Evolutionary conservation across 2,888 invertebrate species (phyloP).

Genomic region (Spodoptera littoralis): DNA sequence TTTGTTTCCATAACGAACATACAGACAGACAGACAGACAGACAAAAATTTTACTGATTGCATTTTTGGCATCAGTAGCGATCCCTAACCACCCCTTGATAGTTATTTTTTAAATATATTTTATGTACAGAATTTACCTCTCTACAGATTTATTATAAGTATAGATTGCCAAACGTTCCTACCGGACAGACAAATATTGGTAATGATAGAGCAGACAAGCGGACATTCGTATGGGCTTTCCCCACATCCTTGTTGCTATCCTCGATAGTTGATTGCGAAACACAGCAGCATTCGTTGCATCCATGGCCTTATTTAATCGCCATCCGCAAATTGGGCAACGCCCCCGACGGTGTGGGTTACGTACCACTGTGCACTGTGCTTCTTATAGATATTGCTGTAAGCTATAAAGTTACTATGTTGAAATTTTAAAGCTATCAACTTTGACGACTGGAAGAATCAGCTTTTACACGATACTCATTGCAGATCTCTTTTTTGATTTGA

Average conservation of each 20-base stretch:
- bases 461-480: too few relatives aligned
- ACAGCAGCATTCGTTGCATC: conserved; percentile 55
- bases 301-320: conserved; percentile 51
- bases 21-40: too few relatives aligned
- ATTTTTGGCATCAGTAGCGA: too few relatives aligned
- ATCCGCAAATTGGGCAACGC: conserved; percentile 64
- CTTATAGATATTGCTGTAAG: conserved; percentile 23
- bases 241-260: conserved; percentile 69
- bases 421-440: conserved; percentile 4
- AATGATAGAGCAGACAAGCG: conserved; percentile 44
- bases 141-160: too few relatives aligned
- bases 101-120: too few relatives aligned
- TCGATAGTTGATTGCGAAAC: conserved; percentile 62
- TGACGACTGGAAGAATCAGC: background rate
- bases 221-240: conserved; percentile 58
- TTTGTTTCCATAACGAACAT: too few relatives aligned
- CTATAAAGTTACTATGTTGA: conserved; percentile 23
- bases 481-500: too few relatives aligned
- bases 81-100: too few relatives aligned
- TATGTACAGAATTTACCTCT: too few relatives aligned
- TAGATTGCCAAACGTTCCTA: conserved; percentile 36
- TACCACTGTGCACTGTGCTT: conserved; percentile 31
- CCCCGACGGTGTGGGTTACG: conserved; percentile 28
- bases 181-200: conserved; percentile 34
- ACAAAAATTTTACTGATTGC: too few relatives aligned